Base-by-base conservation (phyloP, 2,888 invertebrate species). In the Pycnomerus fuliginosus region DNA sequence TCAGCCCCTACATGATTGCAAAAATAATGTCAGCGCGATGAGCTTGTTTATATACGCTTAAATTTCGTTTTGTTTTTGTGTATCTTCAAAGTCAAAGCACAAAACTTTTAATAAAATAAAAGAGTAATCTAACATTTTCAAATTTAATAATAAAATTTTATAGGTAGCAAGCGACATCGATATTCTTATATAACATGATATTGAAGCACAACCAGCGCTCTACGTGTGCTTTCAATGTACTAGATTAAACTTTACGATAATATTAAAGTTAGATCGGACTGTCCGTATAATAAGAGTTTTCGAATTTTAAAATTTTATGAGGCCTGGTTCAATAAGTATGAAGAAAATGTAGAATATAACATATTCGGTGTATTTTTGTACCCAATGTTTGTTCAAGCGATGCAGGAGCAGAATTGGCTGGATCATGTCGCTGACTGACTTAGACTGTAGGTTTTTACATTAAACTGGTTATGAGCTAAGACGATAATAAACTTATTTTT, bases 361-460 rank as follows among this genome's bases (percentile, higher is more conserved):
- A 71, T 68, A 68, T 68, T 72, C 68, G 69, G 71, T 71, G 72
- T 72, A 72, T 72, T 72, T 73, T 73, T 72, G 71, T 73, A 72
- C 70, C 71, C 70, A 68, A 67, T 65, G 62, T 67, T 70, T 71
- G 68, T 68, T 65, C 53, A 48, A 57, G 66, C 64, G 62, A 56
- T 56, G 51, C 60, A 55, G 54, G 55, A 53, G 67, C 62, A 65
- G 63, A 67, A 64, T 60, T 52, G 48, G 52, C 55, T 55, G 52
- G 56, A 58, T 50, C 52, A 53, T 55, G 65, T 64, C 60, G 63
- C 62, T 63, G 70, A 70, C 70, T 70, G 70, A 70, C 62, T 69
- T 70, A 69, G 69, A 63, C 36, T 62, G 63, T 69, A 68, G 68
- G 62, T 51, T 56, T 54, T 56, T 61, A 50, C 48, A 54, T 58